A percentile compares a stretch with the other conserved stretches of the same genome.
These are phyloP conservation scores for Crocallis elinguaria DNA, from an alignment of 2,888 invertebrate species.

Conservation along the genomic window DNA sequence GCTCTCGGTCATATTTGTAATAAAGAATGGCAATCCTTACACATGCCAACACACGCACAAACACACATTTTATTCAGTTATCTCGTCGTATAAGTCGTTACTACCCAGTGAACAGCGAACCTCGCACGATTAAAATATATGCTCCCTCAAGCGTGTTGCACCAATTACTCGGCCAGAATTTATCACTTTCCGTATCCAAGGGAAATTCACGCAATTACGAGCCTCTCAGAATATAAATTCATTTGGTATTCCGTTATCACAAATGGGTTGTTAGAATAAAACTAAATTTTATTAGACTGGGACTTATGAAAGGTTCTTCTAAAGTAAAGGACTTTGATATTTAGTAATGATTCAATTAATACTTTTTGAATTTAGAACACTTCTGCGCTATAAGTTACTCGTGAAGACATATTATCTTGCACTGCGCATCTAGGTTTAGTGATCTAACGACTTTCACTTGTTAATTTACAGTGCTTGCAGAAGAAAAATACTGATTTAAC, in stretches of 20 bases:
- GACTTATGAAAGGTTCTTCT: background rate
- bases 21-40: no score
- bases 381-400: no score
- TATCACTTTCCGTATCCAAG: constrained; percentile 18
- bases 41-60: no score
- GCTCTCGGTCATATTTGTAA: no score
- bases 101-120: constrained; percentile 24
- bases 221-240: constrained; percentile 1
- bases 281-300: background rate
- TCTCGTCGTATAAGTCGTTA: constrained; percentile 11
- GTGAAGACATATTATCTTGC: no score
- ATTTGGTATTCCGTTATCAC: constrained; percentile 6
- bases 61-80: background rate
- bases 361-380: no score
- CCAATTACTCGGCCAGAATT: constrained; percentile 27
- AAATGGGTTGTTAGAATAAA: background rate
- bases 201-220: constrained; percentile 11
- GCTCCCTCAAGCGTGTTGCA: constrained; percentile 24
- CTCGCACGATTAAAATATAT: constrained; percentile 22
- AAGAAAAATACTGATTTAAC: no score
- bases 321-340: no score
- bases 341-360: no score
- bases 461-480: no score
- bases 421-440: no score
- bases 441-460: no score